phyloP scores from a whole-genome alignment of 2,113 vertebrate species.

The Otocyon megalotis region DNA sequence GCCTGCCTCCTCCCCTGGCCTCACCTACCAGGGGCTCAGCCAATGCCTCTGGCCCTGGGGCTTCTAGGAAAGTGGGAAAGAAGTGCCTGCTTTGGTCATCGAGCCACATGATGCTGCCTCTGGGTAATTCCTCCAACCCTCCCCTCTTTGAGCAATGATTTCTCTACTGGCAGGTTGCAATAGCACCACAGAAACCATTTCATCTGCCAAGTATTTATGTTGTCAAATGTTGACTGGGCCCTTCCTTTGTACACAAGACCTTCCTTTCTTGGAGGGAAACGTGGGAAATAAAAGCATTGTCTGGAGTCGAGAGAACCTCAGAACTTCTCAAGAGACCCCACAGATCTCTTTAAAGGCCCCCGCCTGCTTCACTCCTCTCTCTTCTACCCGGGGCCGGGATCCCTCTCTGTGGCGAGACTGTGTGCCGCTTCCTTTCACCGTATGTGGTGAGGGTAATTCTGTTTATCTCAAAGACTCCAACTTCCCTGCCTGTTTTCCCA shows the following conservation, averaged over 20 bases:
- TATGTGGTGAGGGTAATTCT: background rate
- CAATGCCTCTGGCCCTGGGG: background rate
- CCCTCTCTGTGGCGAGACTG: background rate
- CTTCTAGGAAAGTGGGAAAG: background rate
- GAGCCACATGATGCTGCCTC: background rate
- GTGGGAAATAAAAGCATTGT: background rate
- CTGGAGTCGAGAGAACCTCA: background rate
- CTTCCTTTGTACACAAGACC: background rate
- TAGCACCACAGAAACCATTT: background rate
- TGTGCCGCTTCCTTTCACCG: background rate
- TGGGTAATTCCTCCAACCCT: background rate
- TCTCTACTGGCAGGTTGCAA: background rate
- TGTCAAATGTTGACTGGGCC: background rate
- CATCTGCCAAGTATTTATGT: background rate
- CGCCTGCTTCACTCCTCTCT: background rate
- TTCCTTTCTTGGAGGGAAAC: background rate
- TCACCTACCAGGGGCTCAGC: background rate
- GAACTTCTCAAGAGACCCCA: background rate
- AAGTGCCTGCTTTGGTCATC: background rate
- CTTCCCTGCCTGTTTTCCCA: constrained; percentile 25
- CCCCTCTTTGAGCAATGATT: background rate
- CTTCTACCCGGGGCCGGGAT: background rate
- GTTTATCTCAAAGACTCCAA: background rate
- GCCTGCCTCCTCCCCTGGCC: background rate
- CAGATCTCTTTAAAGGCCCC: background rate